Percentiles rank a stretch among this genome's conserved stretches.
These are phyloP conservation scores for Anthopleura sola DNA, from an alignment of 64 coral and sea anemone species.

Conservation along the genomic window DNA sequence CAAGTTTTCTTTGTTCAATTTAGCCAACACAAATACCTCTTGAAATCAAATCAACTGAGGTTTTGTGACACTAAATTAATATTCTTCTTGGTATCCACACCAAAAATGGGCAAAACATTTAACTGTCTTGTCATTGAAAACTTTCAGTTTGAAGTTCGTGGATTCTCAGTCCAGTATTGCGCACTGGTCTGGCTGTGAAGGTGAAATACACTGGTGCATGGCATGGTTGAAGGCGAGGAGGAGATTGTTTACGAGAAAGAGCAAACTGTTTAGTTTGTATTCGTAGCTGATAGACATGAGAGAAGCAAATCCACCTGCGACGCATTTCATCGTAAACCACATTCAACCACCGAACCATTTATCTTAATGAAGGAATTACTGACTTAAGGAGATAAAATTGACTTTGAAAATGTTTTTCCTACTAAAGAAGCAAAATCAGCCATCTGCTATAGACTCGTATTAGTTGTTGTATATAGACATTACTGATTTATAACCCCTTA, in stretches of 20 bases:
- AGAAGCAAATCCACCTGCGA: background rate
- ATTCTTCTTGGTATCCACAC: background rate
- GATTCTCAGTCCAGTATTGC: background rate
- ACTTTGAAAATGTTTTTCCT: constrained; percentile 21
- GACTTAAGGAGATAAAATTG: constrained; percentile 29
- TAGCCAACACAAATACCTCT: background rate
- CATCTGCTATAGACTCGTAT: constrained; percentile 15
- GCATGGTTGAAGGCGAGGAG: background rate
- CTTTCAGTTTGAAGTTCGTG: too few relatives aligned
- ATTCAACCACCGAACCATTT: constrained; percentile 20
- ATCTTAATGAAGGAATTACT: constrained; percentile 29
- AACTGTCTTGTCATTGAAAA: background rate
- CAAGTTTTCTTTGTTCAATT: background rate
- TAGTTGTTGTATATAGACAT: constrained; percentile 33
- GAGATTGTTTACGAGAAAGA: constrained; percentile 32
- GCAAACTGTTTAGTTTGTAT: background rate
- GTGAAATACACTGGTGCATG: constrained; percentile 1
- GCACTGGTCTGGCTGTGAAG: background rate
- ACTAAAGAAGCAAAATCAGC: background rate
- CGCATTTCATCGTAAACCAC: constrained; percentile 18
- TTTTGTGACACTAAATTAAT: background rate
- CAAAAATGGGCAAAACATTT: background rate
- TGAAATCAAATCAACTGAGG: constrained; percentile 6
- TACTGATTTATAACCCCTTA: constrained; percentile 26
- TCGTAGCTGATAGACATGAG: background rate